These are phyloP conservation scores for Formica aserva DNA, from an alignment of 2,888 invertebrate genomes.

Conservation along the genomic window DNA sequence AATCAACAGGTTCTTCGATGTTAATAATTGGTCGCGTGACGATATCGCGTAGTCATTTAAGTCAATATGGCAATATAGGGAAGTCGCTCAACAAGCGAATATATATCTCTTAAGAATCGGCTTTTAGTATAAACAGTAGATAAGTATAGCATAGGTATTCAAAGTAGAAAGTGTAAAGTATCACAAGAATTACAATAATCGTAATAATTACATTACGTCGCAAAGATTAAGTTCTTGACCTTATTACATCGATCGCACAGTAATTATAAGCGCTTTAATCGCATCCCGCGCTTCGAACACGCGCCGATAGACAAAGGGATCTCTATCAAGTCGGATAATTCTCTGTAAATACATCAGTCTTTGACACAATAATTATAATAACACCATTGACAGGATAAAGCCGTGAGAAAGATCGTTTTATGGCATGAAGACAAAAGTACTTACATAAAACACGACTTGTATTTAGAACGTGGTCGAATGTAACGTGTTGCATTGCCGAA, in stretches of 20 bases:
- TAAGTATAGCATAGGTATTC: constrained; percentile 81
- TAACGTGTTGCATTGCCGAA: constrained; percentile 49
- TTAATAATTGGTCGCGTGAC: constrained; percentile 72
- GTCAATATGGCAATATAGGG: constrained; percentile 27
- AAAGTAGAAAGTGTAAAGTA: constrained; percentile 84
- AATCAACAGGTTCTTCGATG: constrained; percentile 76
- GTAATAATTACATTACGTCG: constrained; percentile 71
- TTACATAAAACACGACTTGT: constrained; percentile 68
- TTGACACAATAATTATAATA: constrained; percentile 76
- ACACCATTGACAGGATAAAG: constrained; percentile 70
- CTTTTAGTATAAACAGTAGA: constrained; percentile 75
- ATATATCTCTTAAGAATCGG: constrained; percentile 61
- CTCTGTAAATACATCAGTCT: constrained; percentile 80
- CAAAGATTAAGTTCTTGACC: constrained; percentile 61
- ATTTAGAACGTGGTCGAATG: constrained; percentile 61
- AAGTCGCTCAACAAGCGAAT: constrained; percentile 72
- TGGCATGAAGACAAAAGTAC: constrained; percentile 70
- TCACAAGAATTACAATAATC: constrained; percentile 83
- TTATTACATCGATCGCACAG: constrained; percentile 65
- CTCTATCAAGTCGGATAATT: constrained; percentile 62
- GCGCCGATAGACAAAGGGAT: constrained; percentile 57
- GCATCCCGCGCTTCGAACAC: constrained; percentile 53
- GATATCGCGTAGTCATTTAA: constrained; percentile 3
- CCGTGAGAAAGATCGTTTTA: constrained; percentile 67
- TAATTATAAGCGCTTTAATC: constrained; percentile 68